Conservation (phyloP, 2,888 invertebrate genomes). For the Pomacea canaliculata region DNA sequence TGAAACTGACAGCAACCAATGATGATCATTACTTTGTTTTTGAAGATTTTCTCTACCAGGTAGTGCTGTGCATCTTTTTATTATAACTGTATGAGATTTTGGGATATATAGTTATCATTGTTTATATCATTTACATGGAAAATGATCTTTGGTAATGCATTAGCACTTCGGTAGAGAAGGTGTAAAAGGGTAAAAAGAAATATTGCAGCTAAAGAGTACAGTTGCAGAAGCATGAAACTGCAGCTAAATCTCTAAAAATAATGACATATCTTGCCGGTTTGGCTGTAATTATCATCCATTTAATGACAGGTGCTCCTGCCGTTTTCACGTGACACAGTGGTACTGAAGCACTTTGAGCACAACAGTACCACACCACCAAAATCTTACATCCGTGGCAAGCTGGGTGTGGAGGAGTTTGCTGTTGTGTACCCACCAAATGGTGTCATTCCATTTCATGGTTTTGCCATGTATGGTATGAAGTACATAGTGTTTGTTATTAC, state of each 20-base stretch:
- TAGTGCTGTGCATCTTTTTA: conserved; percentile 59
- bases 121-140: too few relatives aligned
- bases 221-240: too few relatives aligned
- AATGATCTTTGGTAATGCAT: too few relatives aligned
- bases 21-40: conserved; percentile 98
- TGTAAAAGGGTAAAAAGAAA: too few relatives aligned
- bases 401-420: conserved; percentile 77
- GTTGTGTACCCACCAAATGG: conserved; percentile 93
- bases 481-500: too few relatives aligned
- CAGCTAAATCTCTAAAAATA: too few relatives aligned
- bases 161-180: too few relatives aligned
- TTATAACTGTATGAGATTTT: too few relatives aligned
- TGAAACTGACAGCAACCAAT: conserved; percentile 94
- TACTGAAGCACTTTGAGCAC: conserved; percentile 79
- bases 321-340: conserved; percentile 85
- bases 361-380: conserved; percentile 78
- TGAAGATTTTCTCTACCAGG: conserved; percentile 94
- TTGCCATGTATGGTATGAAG: conserved; percentile 91
- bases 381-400: conserved; percentile 81
- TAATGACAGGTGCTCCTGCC: conserved; percentile 76
- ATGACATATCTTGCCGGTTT: too few relatives aligned
- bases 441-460: conserved; percentile 95
- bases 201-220: too few relatives aligned
- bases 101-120: too few relatives aligned
- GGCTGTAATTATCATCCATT: too few relatives aligned